Percentiles rank a stretch among this genome's conserved stretches.
Conservation (phyloP, 2,888 invertebrate genomes). For the Ceramica pisi region DNA sequence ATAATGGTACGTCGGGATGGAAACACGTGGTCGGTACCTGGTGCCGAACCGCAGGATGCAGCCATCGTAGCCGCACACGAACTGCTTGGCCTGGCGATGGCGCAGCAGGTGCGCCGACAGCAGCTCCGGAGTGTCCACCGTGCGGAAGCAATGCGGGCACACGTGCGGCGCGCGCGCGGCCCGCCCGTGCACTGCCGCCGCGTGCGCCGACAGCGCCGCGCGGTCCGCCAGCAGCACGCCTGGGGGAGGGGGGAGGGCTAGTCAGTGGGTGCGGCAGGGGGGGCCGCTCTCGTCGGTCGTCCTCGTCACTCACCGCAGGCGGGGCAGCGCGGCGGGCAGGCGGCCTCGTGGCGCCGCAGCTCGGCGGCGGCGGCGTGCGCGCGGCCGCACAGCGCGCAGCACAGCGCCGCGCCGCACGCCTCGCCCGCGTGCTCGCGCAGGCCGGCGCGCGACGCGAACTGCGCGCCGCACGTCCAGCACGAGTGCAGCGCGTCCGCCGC, state of each 20-base stretch:
- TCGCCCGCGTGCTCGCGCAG: conserved; percentile 72
- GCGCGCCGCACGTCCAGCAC: conserved; percentile 87
- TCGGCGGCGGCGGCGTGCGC: conserved; percentile 35
- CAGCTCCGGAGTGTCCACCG: conserved; percentile 66
- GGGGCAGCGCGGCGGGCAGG: conserved; percentile 58
- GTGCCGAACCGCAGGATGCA: conserved; percentile 85
- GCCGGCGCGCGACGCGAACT: conserved; percentile 73
- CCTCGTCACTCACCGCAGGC: conserved; percentile 58
- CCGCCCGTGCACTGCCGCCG: conserved; percentile 62
- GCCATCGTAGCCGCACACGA: conserved; percentile 85
- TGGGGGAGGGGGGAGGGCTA: conserved; percentile 8
- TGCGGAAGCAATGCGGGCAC: conserved; percentile 77
- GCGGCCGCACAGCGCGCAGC: conserved; percentile 76
- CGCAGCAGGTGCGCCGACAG: conserved; percentile 79
- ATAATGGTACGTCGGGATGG: too few species aligned
- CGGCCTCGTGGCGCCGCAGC: conserved; percentile 48
- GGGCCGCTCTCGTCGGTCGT: too few species aligned
- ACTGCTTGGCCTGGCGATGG: conserved; percentile 81
- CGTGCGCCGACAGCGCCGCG: conserved; percentile 68
- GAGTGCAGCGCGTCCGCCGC: conserved; percentile 78
- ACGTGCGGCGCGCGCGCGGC: conserved; percentile 66
- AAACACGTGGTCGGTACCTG: conserved; percentile 66
- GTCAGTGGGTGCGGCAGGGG: too few species aligned
- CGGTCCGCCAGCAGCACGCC: conserved; percentile 61
- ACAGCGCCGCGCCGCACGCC: conserved; percentile 58